A percentile compares a stretch with the other conserved stretches of the same genome.
phyloP scores from a whole-genome alignment of 2,888 invertebrate species.

The Spialia ferax region DNA sequence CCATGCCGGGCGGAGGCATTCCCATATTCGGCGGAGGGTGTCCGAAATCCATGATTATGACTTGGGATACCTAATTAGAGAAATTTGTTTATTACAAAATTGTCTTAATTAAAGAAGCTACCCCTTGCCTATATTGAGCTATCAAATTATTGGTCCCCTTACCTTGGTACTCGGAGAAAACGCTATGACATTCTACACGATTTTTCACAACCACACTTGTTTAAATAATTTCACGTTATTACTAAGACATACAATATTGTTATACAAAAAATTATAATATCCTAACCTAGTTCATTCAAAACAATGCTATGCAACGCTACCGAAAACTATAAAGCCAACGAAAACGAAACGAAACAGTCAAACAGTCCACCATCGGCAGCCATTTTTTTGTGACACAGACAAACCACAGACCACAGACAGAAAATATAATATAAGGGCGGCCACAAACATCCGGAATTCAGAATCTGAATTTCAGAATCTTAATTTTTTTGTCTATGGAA shows the following conservation, averaged over 20 bases:
- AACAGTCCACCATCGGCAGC: slow-evolving; percentile 55
- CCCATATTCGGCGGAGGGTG: slow-evolving; percentile 79
- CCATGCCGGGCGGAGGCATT: slow-evolving; percentile 75
- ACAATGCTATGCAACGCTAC: slow-evolving; percentile 54
- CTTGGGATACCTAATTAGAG: slow-evolving; percentile 80
- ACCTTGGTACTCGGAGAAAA: slow-evolving; percentile 67
- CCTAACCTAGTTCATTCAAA: slow-evolving; percentile 56
- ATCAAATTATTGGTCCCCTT: slow-evolving; percentile 51
- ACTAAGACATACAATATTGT: slow-evolving; percentile 47
- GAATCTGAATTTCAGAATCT: too few species aligned
- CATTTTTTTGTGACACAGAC: slow-evolving; percentile 56
- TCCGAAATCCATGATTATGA: slow-evolving; percentile 80
- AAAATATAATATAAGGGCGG: too few species aligned
- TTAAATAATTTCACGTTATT: slow-evolving; percentile 14
- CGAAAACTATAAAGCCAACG: slow-evolving; percentile 68
- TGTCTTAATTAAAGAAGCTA: slow-evolving; percentile 29
- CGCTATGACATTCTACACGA: slow-evolving; percentile 74
- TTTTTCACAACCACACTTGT: slow-evolving; percentile 59
- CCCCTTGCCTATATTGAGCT: slow-evolving; percentile 17
- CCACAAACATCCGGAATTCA: too few species aligned
- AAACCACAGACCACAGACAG: too few species aligned
- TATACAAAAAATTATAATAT: slow-evolving; percentile 6
- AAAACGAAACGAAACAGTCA: slow-evolving; percentile 47
- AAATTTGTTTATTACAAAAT: slow-evolving; percentile 68
- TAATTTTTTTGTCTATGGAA: too few species aligned